Evolutionary conservation across 23 tunicate species (phyloP).

Genomic region (Aplidium turbinatum): DNA sequence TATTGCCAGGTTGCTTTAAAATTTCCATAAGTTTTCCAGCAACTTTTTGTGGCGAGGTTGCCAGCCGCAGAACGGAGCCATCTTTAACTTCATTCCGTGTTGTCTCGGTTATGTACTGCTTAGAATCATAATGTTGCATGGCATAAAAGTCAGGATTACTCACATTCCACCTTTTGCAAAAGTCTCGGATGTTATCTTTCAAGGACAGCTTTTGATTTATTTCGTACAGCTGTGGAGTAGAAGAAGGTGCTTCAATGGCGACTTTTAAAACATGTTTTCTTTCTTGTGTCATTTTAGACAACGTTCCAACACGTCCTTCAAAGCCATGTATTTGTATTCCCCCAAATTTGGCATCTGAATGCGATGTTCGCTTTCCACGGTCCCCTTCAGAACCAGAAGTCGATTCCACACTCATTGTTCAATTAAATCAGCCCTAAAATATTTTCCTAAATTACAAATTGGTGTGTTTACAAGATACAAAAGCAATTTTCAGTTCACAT

Average conservation of each 20-base stretch:
- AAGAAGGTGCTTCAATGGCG: constrained; percentile 52
- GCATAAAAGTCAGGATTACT: constrained; percentile 47
- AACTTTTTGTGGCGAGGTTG: constrained; percentile 58
- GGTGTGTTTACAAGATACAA: too few relatives aligned
- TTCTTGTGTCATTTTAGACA: constrained; percentile 8
- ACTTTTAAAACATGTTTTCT: constrained; percentile 78
- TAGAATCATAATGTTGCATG: constrained; percentile 55
- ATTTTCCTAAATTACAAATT: too few relatives aligned
- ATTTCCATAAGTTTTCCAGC: constrained; percentile 29
- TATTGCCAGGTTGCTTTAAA: constrained; percentile 15
- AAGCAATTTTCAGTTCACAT: too few relatives aligned
- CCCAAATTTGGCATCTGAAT: constrained; percentile 29
- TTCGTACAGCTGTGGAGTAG: constrained; percentile 58
- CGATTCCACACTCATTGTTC: background rate
- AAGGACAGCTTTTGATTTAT: constrained; percentile 57
- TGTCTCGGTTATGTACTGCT: constrained; percentile 68
- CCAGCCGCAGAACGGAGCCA: constrained; percentile 69
- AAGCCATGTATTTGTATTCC: constrained; percentile 39
- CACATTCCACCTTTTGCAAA: constrained; percentile 63
- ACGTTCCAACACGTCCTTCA: constrained; percentile 3
- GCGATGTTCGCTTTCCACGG: background rate
- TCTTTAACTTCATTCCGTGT: constrained; percentile 69
- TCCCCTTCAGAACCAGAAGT: background rate
- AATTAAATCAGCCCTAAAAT: background rate
- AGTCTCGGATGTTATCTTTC: constrained; percentile 59